Base-by-base conservation (phyloP, 1,140 invertebrate genomes). In the Radopholus similis region DNA sequence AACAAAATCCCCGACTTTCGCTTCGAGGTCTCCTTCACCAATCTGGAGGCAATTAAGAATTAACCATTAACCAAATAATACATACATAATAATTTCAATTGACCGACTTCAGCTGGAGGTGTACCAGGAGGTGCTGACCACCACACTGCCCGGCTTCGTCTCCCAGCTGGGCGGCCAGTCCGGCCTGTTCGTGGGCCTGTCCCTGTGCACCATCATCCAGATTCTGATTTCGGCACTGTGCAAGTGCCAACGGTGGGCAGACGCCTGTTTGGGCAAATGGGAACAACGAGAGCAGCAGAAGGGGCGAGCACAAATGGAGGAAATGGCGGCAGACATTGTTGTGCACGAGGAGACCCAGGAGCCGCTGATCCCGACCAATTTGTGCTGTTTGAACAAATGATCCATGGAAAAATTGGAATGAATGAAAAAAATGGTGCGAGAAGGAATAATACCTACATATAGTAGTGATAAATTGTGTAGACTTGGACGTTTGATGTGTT, bases 101-200 rank as follows among this genome's bases (percentile, higher is more conserved):
- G 42, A 26, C 34, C 44, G 32, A 32, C 9, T 21, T 26, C 44
- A 59, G 64, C 23, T 56, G 74, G 80, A 47, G 56, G 74, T 57
- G 74, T 80, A 8, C 64, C 70, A 54, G 80, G 38, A 80, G 65
- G 77, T 80, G 15, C 71, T 60, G n/a, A 82, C 80, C 21, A 79
- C 75, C 15, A 75, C 80, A n/a, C 60, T 80, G 5, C 77, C 80
- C 15, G 69, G 72, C 0, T 80, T 80, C 63, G 74, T 80, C 73
- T 78, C 80, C 30, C 77, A 80, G 62, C 77, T 80, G 51, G 77
- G 77, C 49, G 77, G 77, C 11, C 77, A 82, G 49, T 64, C 40
- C 3, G 64, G 57, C 4, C 15, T 66, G 4, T 63, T 55, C 49
- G 56, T 66, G 40, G 64, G 64, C 8, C 40, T 66, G 35, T 66